Evolutionary conservation across 2,113 vertebrate genomes (phyloP).

Genomic region (Puma concolor): DNA sequence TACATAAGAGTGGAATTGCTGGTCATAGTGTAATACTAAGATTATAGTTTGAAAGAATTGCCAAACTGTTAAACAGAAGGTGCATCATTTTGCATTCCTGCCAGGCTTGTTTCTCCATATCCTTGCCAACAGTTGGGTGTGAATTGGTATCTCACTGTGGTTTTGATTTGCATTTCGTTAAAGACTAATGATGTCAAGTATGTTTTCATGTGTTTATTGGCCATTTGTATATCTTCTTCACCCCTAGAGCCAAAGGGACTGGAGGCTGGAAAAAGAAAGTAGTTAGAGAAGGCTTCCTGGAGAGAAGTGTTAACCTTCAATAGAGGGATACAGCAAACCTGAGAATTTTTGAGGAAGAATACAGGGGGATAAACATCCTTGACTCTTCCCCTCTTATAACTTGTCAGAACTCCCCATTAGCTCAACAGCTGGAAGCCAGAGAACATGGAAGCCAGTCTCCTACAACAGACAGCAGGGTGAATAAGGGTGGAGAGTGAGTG

Average conservation of each 20-base stretch:
- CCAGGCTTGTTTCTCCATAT: neutral
- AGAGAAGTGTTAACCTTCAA: neutral
- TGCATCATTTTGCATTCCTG: neutral
- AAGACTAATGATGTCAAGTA: neutral
- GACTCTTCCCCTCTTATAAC: neutral
- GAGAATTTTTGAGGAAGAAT: neutral
- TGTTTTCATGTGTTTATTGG: neutral
- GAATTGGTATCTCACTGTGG: neutral
- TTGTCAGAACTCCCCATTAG: neutral
- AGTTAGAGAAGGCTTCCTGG: neutral
- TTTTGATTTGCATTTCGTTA: neutral
- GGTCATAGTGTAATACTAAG: neutral
- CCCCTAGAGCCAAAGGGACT: neutral
- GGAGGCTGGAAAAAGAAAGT: neutral
- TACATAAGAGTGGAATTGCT: neutral
- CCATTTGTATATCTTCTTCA: neutral
- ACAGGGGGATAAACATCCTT: neutral
- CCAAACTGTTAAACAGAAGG: neutral
- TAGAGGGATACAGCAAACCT: neutral
- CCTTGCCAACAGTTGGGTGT: neutral
- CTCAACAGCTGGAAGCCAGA: neutral
- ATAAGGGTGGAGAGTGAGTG: neutral
- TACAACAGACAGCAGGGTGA: neutral
- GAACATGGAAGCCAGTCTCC: neutral
- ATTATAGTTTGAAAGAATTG: neutral